Base-by-base conservation (phyloP, 2,797 vertebrate genomes). In the Selene dorsalis region DNA sequence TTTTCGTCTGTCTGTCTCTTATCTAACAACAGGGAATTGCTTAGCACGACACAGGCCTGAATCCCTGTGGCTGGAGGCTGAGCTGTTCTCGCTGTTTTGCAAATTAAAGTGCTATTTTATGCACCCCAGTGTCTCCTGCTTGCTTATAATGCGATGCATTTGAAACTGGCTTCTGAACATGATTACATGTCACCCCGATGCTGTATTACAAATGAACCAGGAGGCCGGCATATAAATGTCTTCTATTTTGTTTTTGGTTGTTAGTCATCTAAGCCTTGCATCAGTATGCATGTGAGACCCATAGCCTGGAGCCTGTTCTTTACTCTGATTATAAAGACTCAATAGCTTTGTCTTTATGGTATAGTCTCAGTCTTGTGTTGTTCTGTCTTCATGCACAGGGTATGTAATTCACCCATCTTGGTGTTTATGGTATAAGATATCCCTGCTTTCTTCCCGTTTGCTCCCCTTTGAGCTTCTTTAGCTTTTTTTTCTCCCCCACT, bases 381-480 rank as follows among this genome's bases (percentile, higher is more conserved):
- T 59, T 17, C n/a, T 14, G 39, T 52, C 18, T 69, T 58, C 6
- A 22, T 60, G 71, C 24, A 1, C 2, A 57, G 47, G 16, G 56
- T 43, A 30, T 6, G 50, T 74, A 43, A 80, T 66, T 70, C 32
- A 20, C 20, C 70, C 57, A 35, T 68, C 61, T 55, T n/a, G 2
- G 16, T 80, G 18, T 52, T 24, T 60, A 20, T 22, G 22, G 16
- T 60, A 16, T 13, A 81, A 79, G 52, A 74, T 64, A 45, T 64
- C n/a, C 12, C 12, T 55, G 41, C 28, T 70, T 82, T 68, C 80
- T 75, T 12, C 48, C 52, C 13, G 50, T 48, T 68, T 28, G 3
- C 41, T 76, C 22, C 58, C 28, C 28, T 70, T 82, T 69, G 20
- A 80, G 77, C 73, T 39, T 61, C 75, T 82, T 64, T 66, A 73